phyloP scores from a whole-genome alignment of 1,140 invertebrate species.

The Charaxes varanes region DNA sequence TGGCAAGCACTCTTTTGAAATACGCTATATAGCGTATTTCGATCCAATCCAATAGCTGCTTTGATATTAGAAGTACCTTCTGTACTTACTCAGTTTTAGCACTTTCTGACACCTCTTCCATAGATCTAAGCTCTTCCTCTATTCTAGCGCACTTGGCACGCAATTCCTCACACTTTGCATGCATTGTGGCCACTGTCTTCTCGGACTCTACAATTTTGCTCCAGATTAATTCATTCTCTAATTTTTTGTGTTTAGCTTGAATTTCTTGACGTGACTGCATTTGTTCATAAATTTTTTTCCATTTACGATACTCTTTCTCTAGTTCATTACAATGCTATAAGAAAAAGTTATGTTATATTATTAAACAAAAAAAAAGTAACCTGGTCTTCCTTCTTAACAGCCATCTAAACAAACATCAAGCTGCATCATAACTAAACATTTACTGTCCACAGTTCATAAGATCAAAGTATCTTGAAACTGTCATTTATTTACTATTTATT shows the following conservation, averaged over 20 bases:
- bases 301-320: constrained; percentile 69
- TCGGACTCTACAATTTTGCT: constrained; percentile 56
- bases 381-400: too few species aligned
- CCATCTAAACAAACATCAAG: too few species aligned
- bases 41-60: too few species aligned
- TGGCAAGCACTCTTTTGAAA: too few species aligned
- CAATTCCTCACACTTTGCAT: constrained; percentile 34
- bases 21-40: too few species aligned
- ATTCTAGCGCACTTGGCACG: constrained; percentile 41
- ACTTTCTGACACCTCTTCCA: constrained; percentile 39
- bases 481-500: too few species aligned
- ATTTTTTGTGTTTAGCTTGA: constrained; percentile 53
- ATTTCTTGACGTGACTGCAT: constrained; percentile 74
- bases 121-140: constrained; percentile 28
- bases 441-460: too few species aligned
- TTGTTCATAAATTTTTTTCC: constrained; percentile 74
- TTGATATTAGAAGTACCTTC: too few species aligned
- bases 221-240: constrained; percentile 74
- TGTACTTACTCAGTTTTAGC: constrained; percentile 40
- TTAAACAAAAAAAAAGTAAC: constrained; percentile 2
- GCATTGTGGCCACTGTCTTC: constrained; percentile 25
- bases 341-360: too few species aligned
- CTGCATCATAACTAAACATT: too few species aligned
- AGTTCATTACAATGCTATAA: constrained; percentile 57
- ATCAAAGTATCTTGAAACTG: too few species aligned